These are phyloP conservation scores for Ptychadena robeensis DNA, from an alignment of 2,797 vertebrate genomes.

Conservation along the genomic window DNA sequence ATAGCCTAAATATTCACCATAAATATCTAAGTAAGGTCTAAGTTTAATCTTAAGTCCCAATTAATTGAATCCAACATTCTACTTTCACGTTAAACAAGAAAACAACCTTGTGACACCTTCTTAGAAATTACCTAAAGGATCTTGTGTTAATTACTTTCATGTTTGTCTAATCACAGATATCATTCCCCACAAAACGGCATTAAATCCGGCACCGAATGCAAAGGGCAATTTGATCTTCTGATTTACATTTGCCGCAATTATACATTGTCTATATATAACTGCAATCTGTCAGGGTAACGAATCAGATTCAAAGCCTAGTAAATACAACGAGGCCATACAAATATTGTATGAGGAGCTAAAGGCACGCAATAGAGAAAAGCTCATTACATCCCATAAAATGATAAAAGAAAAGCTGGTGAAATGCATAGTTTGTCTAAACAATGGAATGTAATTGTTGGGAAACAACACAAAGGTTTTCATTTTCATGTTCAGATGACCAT, in stretches of 20 bases:
- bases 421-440: slow-evolving; percentile 30
- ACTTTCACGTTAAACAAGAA: slow-evolving; percentile 12
- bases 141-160: slow-evolving; percentile 36
- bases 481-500: slow-evolving; percentile 9
- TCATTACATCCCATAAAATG: slow-evolving; percentile 10
- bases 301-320: slow-evolving; percentile 27
- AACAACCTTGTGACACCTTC: slow-evolving; percentile 34
- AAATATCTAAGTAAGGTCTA: background rate
- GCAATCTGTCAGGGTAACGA: slow-evolving; percentile 42
- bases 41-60: background rate
- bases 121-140: background rate
- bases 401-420: slow-evolving; percentile 18
- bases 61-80: slow-evolving; percentile 34
- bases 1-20: background rate
- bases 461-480: background rate
- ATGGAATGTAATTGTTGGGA: slow-evolving; percentile 21
- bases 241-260: slow-evolving; percentile 51
- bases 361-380: background rate
- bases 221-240: slow-evolving; percentile 40
- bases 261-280: slow-evolving; percentile 49
- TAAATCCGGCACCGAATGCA: background rate
- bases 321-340: slow-evolving; percentile 44
- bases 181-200: slow-evolving; percentile 1
- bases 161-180: slow-evolving; percentile 50
- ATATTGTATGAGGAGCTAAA: slow-evolving; percentile 33